These are phyloP conservation scores for Ciconia boyciana DNA, from an alignment of 2,113 vertebrate species.

Conservation along the genomic window DNA sequence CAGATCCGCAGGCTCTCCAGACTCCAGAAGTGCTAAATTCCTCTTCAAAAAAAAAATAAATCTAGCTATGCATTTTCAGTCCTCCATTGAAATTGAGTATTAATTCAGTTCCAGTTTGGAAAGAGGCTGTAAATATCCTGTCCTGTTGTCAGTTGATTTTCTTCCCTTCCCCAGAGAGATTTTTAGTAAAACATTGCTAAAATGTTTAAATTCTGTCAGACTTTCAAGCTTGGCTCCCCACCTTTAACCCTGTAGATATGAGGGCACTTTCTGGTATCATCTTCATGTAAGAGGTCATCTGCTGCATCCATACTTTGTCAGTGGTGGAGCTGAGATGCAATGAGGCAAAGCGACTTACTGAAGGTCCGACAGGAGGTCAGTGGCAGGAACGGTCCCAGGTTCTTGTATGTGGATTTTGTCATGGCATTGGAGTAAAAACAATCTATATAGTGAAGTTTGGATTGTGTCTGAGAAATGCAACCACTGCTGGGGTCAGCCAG, in stretches of 20 bases:
- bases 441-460: accelerated
- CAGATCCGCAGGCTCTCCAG: background rate
- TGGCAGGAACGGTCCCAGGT: background rate
- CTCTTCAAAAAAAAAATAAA: background rate
- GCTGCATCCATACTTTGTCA: background rate
- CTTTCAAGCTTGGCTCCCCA: background rate
- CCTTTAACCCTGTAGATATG: background rate
- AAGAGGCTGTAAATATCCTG: background rate
- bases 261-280: background rate
- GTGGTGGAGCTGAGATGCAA: background rate
- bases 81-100: background rate
- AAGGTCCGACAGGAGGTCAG: background rate
- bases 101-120: background rate
- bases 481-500: background rate
- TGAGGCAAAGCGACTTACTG: background rate
- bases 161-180: background rate
- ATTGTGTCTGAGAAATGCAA: background rate
- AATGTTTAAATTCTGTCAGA: background rate
- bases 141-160: background rate
- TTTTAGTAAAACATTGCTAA: background rate
- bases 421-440: background rate
- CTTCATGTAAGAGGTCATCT: background rate
- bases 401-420: background rate
- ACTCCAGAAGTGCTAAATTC: background rate
- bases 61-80: background rate